Conservation (phyloP, 2,888 invertebrate species). For the Eumacrocentrus americanus region DNA sequence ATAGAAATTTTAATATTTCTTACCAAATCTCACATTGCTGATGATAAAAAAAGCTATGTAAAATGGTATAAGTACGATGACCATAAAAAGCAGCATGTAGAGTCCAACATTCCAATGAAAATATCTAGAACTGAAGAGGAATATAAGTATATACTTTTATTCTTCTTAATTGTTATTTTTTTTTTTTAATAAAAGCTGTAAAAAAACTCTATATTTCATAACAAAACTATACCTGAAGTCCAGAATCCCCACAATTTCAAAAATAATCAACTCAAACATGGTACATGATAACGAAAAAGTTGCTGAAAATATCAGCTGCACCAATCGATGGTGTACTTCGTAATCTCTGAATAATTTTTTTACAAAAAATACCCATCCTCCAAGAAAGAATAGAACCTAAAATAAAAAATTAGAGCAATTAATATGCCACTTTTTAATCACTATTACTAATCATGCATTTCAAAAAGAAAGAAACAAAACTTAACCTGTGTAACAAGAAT, state of each 20-base stretch:
- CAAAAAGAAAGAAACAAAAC: slow-evolving; percentile 16
- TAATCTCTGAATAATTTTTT: slow-evolving; percentile 97
- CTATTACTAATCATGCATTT: slow-evolving; percentile 19
- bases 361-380: slow-evolving; percentile 98
- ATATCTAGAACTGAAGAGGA: slow-evolving; percentile 76
- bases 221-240: slow-evolving; percentile 94
- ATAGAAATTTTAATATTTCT: too few relatives aligned
- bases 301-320: slow-evolving; percentile 93
- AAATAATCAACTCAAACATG: slow-evolving; percentile 99
- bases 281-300: slow-evolving; percentile 97
- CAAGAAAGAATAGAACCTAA: slow-evolving; percentile 91
- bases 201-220: too few relatives aligned
- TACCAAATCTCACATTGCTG: slow-evolving; percentile 85
- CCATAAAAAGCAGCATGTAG: slow-evolving; percentile 88
- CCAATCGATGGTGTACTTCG: slow-evolving; percentile 93
- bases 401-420: slow-evolving; percentile 45
- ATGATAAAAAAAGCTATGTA: slow-evolving; percentile 95
- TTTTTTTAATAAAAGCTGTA: slow-evolving; percentile 35
- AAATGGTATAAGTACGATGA: slow-evolving; percentile 95
- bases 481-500: slow-evolving; percentile 81
- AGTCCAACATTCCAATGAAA: slow-evolving; percentile 96
- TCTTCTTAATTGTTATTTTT: slow-evolving; percentile 12
- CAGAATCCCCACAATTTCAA: slow-evolving; percentile 94
- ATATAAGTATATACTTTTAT: slow-evolving; percentile 15
- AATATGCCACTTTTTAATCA: slow-evolving; percentile 20